A percentile compares a stretch with the other conserved stretches of the same genome.
phyloP scores from a whole-genome alignment of 1,140 invertebrate genomes.

The Bombus ignitus region DNA sequence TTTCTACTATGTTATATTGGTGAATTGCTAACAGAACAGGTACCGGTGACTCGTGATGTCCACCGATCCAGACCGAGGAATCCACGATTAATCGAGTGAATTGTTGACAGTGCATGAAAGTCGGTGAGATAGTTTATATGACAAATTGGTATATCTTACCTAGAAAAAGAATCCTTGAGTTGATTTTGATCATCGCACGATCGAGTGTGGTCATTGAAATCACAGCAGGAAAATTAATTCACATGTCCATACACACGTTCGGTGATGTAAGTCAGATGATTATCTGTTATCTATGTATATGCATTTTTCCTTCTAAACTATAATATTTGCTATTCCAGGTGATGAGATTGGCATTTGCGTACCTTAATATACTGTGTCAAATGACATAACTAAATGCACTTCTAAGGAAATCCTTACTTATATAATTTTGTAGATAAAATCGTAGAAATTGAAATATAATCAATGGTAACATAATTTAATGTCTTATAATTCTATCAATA shows the following conservation, averaged over 20 bases:
- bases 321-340: slow-evolving; percentile 57
- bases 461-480: fast-evolving
- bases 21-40: slow-evolving; percentile 68
- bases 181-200: slow-evolving; percentile 66
- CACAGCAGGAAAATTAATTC: slow-evolving; percentile 66
- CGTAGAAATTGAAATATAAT: background rate
- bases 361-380: slow-evolving; percentile 50
- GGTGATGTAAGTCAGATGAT: slow-evolving; percentile 59
- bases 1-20: slow-evolving; percentile 73
- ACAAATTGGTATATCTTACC: slow-evolving; percentile 68
- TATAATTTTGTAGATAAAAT: background rate
- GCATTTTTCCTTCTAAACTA: too few species aligned
- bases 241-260: slow-evolving; percentile 67
- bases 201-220: slow-evolving; percentile 61
- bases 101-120: slow-evolving; percentile 61
- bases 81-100: slow-evolving; percentile 7
- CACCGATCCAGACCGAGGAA: background rate
- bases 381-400: background rate
- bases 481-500: background rate
- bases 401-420: background rate
- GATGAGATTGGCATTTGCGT: slow-evolving; percentile 59
- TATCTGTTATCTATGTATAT: too few species aligned
- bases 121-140: slow-evolving; percentile 64
- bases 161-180: slow-evolving; percentile 41
- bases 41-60: slow-evolving; percentile 21